Evolutionary conservation across 2,888 invertebrate species (phyloP).

Genomic region (Aleiodes leptofemur): DNA sequence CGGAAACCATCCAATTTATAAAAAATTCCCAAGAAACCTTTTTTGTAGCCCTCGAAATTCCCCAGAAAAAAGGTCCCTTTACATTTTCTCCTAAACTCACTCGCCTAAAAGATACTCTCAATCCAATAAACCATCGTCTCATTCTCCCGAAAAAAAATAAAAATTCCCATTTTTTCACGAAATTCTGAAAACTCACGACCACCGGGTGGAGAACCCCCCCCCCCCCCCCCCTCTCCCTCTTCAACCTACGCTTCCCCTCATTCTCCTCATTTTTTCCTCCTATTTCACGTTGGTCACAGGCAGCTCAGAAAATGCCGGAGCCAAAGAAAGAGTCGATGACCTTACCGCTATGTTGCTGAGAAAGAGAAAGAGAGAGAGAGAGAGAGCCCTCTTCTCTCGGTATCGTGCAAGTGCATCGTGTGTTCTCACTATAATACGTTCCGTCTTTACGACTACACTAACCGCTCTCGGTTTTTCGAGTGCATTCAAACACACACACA

Average conservation of each 20-base stretch:
- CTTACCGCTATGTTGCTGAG: constrained; percentile 48
- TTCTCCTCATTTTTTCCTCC: constrained; percentile 21
- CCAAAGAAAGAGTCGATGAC: constrained; percentile 51
- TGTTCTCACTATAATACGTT: constrained; percentile 45
- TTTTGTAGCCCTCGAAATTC: no score
- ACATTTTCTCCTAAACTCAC: no score
- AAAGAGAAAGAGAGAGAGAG: background rate
- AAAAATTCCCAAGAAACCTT: no score
- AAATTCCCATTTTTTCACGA: no score
- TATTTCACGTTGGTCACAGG: constrained; percentile 20
- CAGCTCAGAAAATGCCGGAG: background rate
- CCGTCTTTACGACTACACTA: constrained; percentile 36
- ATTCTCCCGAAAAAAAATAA: no score
- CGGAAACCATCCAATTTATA: no score
- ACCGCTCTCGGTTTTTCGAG: constrained; percentile 29
- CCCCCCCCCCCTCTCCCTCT: background rate
- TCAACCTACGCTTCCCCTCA: no score
- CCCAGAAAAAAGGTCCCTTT: no score
- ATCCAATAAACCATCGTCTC: no score
- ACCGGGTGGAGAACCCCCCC: background rate
- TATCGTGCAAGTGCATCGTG: constrained; percentile 45
- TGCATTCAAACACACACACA: constrained; percentile 33
- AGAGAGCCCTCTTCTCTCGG: background rate
- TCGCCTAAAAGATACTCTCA: no score
- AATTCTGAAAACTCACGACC: no score